These are phyloP conservation scores for Paramuricea clavata DNA, from an alignment of 92 coral and sea anemone genomes.

Conservation along the genomic window DNA sequence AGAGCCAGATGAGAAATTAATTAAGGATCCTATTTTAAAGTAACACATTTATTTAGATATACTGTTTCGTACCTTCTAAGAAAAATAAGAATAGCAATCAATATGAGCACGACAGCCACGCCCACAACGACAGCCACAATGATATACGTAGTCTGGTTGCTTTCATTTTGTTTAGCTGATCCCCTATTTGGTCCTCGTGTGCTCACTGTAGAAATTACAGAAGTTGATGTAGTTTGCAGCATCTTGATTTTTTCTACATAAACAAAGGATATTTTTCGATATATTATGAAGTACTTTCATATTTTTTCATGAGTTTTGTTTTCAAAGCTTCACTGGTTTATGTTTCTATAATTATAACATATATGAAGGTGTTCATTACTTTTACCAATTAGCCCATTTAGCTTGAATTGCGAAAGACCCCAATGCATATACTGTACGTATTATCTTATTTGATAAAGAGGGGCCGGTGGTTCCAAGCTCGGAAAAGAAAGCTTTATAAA, in stretches of 20 bases:
- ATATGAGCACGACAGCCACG: neutral
- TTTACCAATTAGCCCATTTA: no score
- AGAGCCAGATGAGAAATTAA: no score
- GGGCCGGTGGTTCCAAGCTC: no score
- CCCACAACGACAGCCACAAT: slow-evolving; percentile 19
- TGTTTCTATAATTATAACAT: no score
- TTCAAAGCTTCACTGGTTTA: no score
- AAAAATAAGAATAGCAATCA: neutral
- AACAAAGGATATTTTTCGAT: neutral
- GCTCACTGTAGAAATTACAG: neutral
- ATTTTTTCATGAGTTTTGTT: no score
- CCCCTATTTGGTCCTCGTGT: neutral
- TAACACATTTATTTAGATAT: neutral
- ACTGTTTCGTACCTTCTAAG: neutral
- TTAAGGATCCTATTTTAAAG: no score
- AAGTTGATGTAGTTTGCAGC: neutral
- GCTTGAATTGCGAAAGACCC: no score
- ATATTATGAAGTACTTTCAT: neutral
- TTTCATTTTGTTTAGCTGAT: neutral
- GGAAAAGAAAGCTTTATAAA: no score
- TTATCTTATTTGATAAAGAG: no score
- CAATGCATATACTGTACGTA: no score
- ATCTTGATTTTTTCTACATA: neutral
- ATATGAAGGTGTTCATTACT: no score
- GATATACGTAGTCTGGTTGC: neutral